Conservation (phyloP, 2,113 vertebrate genomes). For the Hydrolagus affinis region DNA sequence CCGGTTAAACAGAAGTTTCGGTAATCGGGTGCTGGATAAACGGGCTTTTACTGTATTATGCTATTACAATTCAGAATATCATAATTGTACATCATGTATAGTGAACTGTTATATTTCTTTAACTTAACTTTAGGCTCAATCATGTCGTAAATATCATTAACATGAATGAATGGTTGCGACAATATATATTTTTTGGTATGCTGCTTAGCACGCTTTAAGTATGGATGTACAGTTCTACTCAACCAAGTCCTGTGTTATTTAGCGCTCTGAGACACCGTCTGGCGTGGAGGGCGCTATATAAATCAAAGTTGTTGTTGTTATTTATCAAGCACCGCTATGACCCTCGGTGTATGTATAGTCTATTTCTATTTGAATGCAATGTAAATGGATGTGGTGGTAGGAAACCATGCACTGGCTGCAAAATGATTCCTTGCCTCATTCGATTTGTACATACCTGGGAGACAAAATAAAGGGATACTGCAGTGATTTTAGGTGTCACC, state of each 20-base stretch:
- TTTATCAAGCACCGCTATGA: background rate
- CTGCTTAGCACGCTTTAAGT: background rate
- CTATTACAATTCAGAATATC: background rate
- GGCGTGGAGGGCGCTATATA: too few species aligned
- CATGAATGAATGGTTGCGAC: background rate
- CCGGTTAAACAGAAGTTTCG: too few species aligned
- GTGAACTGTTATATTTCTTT: constrained; percentile 14
- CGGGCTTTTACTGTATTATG: too few species aligned
- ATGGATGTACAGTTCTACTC: background rate
- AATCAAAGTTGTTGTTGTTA: too few species aligned
- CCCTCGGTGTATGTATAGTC: background rate
- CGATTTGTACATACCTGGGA: background rate
- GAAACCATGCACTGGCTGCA: background rate
- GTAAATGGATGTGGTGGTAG: background rate
- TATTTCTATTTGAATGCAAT: background rate
- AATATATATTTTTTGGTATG: background rate
- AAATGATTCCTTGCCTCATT: background rate
- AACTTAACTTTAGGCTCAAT: background rate
- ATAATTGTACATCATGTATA: background rate
- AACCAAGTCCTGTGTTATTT: background rate
- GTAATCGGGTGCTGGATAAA: too few species aligned
- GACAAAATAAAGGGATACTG: background rate
- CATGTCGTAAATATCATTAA: background rate
- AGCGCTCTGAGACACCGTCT: too few species aligned
- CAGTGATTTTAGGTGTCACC: background rate